Base-by-base conservation (phyloP, 2,797 vertebrate genomes). In the Acipenser transmontanus region DNA sequence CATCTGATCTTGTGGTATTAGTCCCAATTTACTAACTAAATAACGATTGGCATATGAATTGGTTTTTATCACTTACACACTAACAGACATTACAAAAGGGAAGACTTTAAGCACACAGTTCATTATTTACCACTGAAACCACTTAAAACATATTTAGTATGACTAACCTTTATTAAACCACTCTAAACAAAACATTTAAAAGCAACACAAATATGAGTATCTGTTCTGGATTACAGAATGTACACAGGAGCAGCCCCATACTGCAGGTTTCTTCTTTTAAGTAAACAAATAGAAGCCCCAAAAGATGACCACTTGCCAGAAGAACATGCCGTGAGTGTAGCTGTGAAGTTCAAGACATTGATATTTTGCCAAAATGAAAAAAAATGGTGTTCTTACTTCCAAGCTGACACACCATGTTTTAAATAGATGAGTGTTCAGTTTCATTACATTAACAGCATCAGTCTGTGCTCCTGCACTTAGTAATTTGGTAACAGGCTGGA, bases 401-500 rank as follows among this genome's bases (percentile, higher is more conserved):
- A 90, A 87, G 89, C 88, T 92, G 90, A 89, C 85, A 78, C 83
- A 84, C 88, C 82, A 83, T 74, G 80, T 88, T 90, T 90, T 81
- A 88, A 84, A 81, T 78, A 84, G 84, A 82, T 79, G 81, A 84
- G 91, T 86, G 89, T 87, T 92, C 78, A 64, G 84, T 95, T 95
- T 95, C 94, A 87, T 91, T 87, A 89, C 81, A 85, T 93, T 91
- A 92, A 85, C 80, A 88, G 87, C 81, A 80, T 89, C 89, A 87
- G 87, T 84, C 79, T 84, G 82, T 80, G 84, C 80, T 85, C 84
- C 75, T 72, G 74, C 86, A 74, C 81, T 87, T 79, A 81, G 84
- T 93, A 92, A 94, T 96, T 95, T 93, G 92, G 91, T 91, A 94
- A 94, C 94, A 98, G 93, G 92, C 89, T 96, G 95, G 90, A 92